phyloP scores from a whole-genome alignment of 2,113 vertebrate genomes.

The Myotis yumanensis region DNA sequence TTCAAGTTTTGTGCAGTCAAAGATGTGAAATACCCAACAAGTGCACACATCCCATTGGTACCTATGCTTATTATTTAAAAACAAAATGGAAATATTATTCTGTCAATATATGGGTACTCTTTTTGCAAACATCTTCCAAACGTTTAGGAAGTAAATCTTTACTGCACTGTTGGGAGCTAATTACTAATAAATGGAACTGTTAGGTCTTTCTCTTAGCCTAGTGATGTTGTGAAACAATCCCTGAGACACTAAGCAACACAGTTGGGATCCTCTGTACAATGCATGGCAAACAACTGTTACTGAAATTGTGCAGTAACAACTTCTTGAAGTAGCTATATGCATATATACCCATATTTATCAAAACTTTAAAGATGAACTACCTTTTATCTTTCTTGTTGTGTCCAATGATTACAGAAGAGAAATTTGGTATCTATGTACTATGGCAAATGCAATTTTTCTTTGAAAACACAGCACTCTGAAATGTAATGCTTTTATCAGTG shows the following conservation, averaged over 20 bases:
- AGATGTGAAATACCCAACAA: background rate
- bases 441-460: background rate
- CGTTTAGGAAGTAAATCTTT: background rate
- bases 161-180: background rate
- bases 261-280: background rate
- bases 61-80: background rate
- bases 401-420: background rate
- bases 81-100: background rate
- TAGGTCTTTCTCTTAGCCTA: background rate
- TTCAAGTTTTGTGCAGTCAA: background rate
- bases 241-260: background rate
- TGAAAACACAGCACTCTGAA: background rate
- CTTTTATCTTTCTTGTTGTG: background rate
- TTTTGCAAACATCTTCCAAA: background rate
- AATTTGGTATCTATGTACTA: background rate
- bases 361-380: background rate
- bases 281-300: background rate
- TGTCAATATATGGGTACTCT: background rate
- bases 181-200: background rate
- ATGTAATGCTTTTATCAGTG: background rate
- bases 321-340: background rate
- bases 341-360: background rate
- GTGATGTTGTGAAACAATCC: background rate
- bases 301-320: background rate
- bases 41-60: background rate